A percentile compares a stretch with the other conserved stretches of the same genome.
Conservation (phyloP, 2,113 vertebrate genomes). For the Odobenus rosmarus region DNA sequence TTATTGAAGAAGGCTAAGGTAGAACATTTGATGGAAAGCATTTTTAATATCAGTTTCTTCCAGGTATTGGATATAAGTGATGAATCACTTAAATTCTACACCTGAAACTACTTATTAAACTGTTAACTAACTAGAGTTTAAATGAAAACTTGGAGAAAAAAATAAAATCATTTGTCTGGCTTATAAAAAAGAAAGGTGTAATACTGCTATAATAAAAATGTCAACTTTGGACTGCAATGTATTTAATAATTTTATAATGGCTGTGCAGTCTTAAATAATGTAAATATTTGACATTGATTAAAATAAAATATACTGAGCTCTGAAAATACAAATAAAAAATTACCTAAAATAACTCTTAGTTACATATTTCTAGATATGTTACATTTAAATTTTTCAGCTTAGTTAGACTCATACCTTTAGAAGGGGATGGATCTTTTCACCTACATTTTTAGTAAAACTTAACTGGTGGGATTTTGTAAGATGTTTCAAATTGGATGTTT, state of each 20-base stretch:
- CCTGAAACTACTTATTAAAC: background rate
- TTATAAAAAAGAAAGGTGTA: background rate
- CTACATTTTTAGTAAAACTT: background rate
- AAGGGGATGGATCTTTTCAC: background rate
- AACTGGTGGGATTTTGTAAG: background rate
- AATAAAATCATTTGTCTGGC: background rate
- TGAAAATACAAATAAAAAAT: background rate
- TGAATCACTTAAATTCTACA: background rate
- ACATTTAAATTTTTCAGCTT: background rate
- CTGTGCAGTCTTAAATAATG: background rate
- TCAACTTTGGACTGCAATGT: background rate
- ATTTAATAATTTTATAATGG: background rate
- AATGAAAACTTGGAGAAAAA: background rate
- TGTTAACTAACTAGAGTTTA: background rate
- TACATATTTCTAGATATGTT: background rate
- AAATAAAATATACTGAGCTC: background rate
- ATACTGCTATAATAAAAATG: background rate
- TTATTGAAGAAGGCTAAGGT: background rate
- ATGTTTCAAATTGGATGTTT: background rate
- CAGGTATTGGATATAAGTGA: background rate
- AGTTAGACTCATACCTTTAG: background rate
- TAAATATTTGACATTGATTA: background rate
- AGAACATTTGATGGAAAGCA: background rate
- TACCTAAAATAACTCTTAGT: background rate
- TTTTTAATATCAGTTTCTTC: background rate